These are phyloP conservation scores for Grapholita molesta DNA, from an alignment of 1,140 invertebrate genomes.

Conservation along the genomic window DNA sequence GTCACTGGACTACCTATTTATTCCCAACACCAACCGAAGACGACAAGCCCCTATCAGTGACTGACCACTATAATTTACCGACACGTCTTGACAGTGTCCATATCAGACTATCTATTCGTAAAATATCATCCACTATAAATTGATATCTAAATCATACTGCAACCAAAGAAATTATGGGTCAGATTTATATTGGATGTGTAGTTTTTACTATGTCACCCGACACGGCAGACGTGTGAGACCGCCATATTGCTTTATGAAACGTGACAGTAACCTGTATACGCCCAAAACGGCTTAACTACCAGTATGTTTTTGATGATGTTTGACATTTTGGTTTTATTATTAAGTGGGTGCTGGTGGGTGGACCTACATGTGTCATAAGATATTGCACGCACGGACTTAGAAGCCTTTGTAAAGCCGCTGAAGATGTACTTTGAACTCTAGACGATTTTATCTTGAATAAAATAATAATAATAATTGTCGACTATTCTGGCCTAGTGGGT, in stretches of 20 bases:
- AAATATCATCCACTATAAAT: not conserved
- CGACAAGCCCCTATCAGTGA: not conserved
- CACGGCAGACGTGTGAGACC: not conserved
- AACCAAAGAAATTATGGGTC: not conserved
- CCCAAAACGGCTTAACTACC: not conserved
- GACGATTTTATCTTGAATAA: too few relatives aligned
- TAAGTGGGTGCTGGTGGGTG: not conserved
- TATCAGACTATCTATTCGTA: not conserved
- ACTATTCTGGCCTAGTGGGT: too few relatives aligned
- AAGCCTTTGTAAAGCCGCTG: not conserved
- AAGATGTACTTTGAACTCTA: not conserved
- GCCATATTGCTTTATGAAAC: not conserved
- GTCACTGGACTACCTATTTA: not conserved
- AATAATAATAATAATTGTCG: too few relatives aligned
- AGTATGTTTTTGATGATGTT: not conserved
- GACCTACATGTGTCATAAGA: not conserved
- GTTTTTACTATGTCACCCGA: not conserved
- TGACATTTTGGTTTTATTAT: not conserved
- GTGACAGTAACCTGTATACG: not conserved
- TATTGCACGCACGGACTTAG: not conserved
- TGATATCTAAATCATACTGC: not conserved
- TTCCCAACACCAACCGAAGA: not conserved
- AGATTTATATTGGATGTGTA: not conserved
- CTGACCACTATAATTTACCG: not conserved
- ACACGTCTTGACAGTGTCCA: not conserved